These are phyloP conservation scores for Heliconius nattereri DNA, from an alignment of 1,140 invertebrate genomes.

Conservation along the genomic window DNA sequence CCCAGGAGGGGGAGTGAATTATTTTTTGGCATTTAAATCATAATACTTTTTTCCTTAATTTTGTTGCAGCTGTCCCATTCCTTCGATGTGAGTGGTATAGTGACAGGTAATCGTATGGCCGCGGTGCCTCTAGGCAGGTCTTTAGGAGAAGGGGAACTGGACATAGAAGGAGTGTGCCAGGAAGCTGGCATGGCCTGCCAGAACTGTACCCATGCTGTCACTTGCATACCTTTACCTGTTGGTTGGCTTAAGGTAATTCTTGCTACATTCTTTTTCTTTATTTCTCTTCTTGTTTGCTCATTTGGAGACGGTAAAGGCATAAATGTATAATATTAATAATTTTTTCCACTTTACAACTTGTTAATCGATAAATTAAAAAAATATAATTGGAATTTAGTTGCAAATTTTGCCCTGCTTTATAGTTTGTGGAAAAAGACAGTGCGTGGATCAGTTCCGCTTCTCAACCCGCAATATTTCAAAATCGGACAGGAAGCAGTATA, in stretches of 20 bases:
- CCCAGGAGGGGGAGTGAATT: too few relatives aligned
- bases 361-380: too few relatives aligned
- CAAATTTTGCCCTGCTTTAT: too few relatives aligned
- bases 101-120: conserved; percentile 70
- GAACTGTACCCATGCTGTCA: conserved; percentile 65
- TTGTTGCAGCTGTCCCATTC: conserved; percentile 55
- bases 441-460: too few relatives aligned
- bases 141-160: conserved; percentile 63
- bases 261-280: background rate
- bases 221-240: conserved; percentile 61
- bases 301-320: background rate
- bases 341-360: too few relatives aligned
- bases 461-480: too few relatives aligned
- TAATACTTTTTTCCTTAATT: background rate
- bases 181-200: conserved; percentile 60
- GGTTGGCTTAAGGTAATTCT: conserved; percentile 66
- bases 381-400: too few relatives aligned
- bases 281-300: too few relatives aligned
- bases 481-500: too few relatives aligned
- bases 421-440: too few relatives aligned
- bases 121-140: conserved; percentile 63
- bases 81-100: conserved; percentile 58
- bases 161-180: conserved; percentile 67
- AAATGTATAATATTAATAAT: too few relatives aligned
- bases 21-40: background rate